A percentile compares a stretch with the other conserved stretches of the same genome.
Conservation (phyloP, 2,888 invertebrate genomes). For the Crocallis elinguaria region DNA sequence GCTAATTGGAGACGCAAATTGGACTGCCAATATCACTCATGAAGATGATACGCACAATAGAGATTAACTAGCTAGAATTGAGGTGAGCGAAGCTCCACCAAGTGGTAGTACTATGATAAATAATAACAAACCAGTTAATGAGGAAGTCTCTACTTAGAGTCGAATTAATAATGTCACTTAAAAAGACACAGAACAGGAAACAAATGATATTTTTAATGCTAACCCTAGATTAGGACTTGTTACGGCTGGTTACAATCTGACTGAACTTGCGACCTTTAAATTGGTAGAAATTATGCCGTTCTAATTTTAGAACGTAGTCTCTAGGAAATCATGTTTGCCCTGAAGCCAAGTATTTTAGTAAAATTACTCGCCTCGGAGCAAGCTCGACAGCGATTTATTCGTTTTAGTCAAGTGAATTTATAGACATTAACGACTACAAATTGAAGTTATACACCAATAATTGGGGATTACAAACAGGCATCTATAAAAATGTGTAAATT, state of each 20-base stretch:
- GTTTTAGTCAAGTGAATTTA: conserved; percentile 34
- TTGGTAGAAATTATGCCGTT: conserved; percentile 33
- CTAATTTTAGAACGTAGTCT: conserved; percentile 33
- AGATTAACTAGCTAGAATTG: conserved; percentile 66
- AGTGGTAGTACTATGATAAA: conserved; percentile 64
- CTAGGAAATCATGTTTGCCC: conserved; percentile 29
- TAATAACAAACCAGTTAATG: conserved; percentile 77
- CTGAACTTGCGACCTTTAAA: conserved; percentile 41
- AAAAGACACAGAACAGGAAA: conserved; percentile 75
- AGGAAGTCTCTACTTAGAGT: conserved; percentile 80
- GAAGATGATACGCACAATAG: conserved; percentile 58
- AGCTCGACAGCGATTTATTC: conserved; percentile 21
- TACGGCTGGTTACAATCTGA: conserved; percentile 55
- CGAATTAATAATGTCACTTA: conserved; percentile 78
- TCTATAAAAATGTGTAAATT: conserved; percentile 25
- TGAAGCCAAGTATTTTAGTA: conserved; percentile 23
- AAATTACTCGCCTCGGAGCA: conserved; percentile 14
- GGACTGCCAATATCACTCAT: conserved; percentile 36
- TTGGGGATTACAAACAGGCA: conserved; percentile 13
- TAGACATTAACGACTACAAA: conserved; percentile 35
- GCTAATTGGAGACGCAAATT: conserved; percentile 29
- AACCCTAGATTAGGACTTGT: conserved; percentile 75
- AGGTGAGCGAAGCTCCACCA: conserved; percentile 52
- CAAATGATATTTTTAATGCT: conserved; percentile 73
- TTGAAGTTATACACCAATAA: conserved; percentile 33